Evolutionary conservation across 1,140 invertebrate species (phyloP).

Genomic region (Drosophila yakuba): DNA sequence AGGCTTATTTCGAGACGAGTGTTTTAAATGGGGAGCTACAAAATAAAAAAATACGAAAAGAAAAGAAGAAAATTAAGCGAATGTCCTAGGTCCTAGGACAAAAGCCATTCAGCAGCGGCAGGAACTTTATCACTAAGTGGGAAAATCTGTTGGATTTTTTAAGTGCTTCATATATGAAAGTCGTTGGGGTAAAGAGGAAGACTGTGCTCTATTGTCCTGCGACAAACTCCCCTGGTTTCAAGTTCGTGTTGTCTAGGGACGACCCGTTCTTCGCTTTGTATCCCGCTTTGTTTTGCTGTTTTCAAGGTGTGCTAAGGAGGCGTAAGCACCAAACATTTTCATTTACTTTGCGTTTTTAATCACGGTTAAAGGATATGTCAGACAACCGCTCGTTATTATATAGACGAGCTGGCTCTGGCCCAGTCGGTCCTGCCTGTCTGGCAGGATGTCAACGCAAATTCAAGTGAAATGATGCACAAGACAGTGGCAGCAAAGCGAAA

Average conservation of each 20-base stretch:
- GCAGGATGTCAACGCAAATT: slow-evolving; percentile 78
- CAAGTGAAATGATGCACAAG: slow-evolving; percentile 79
- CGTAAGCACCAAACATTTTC: slow-evolving; percentile 82
- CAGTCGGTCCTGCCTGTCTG: slow-evolving; percentile 5
- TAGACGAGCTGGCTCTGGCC: slow-evolving; percentile 39
- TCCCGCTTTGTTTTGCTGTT: slow-evolving; percentile 58
- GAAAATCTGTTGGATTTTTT: slow-evolving; percentile 82
- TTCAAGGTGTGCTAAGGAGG: slow-evolving; percentile 82
- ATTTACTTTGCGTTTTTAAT: slow-evolving; percentile 81
- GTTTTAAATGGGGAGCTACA: slow-evolving; percentile 55
- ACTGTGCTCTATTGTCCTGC: slow-evolving; percentile 59
- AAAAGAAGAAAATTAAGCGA: slow-evolving; percentile 3
- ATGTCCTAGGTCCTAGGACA: slow-evolving; percentile 55
- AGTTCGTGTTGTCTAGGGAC: slow-evolving; percentile 53
- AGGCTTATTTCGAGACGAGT: slow-evolving; percentile 64
- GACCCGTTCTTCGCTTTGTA: slow-evolving; percentile 25
- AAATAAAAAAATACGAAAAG: slow-evolving; percentile 15
- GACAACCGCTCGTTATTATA: slow-evolving; percentile 62
- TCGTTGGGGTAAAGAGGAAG: slow-evolving; percentile 14
- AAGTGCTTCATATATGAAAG: slow-evolving; percentile 55
- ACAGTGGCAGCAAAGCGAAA: slow-evolving; percentile 28
- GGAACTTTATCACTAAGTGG: slow-evolving; percentile 78
- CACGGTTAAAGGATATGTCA: slow-evolving; percentile 81
- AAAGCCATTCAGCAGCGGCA: slow-evolving; percentile 62
- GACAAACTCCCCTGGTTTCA: slow-evolving; percentile 44